A percentile compares a stretch with the other conserved stretches of the same genome.
phyloP scores from a whole-genome alignment of 2,113 vertebrate species.

The Alligator mississippiensis region DNA sequence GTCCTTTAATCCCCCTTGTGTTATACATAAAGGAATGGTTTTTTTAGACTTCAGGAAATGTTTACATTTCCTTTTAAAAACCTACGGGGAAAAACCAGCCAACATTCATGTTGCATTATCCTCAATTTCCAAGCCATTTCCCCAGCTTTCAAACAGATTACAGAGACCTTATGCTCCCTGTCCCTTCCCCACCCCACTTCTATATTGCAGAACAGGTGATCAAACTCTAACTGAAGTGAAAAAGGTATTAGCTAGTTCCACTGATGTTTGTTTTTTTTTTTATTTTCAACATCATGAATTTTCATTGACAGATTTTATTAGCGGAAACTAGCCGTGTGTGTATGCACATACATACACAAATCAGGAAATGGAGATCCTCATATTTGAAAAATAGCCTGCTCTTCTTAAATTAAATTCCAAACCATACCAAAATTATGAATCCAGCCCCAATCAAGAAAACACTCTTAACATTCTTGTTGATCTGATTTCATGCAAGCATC shows the following conservation, averaged over 20 bases:
- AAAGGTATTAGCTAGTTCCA: slow-evolving; percentile 17
- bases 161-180: not conserved
- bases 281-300: not conserved
- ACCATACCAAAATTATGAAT: slow-evolving; percentile 33
- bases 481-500: not conserved
- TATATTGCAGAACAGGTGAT: not conserved
- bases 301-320: not conserved
- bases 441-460: not conserved
- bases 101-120: slow-evolving; percentile 16
- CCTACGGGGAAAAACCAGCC: slow-evolving; percentile 14
- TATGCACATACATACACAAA: fast-evolving
- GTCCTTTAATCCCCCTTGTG: slow-evolving; percentile 25
- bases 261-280: not conserved
- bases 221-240: not conserved
- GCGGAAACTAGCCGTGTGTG: slow-evolving; percentile 19
- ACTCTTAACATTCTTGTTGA: not conserved
- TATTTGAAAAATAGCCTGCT: slow-evolving; percentile 18
- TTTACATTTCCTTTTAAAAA: slow-evolving; percentile 61
- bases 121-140: not conserved
- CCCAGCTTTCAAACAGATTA: slow-evolving; percentile 9
- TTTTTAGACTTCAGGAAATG: slow-evolving; percentile 59
- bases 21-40: slow-evolving; percentile 32
- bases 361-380: not conserved
- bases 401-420: slow-evolving; percentile 33
- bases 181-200: slow-evolving; percentile 14